phyloP scores from a whole-genome alignment of 2,113 vertebrate species.

The Phycodurus eques region DNA sequence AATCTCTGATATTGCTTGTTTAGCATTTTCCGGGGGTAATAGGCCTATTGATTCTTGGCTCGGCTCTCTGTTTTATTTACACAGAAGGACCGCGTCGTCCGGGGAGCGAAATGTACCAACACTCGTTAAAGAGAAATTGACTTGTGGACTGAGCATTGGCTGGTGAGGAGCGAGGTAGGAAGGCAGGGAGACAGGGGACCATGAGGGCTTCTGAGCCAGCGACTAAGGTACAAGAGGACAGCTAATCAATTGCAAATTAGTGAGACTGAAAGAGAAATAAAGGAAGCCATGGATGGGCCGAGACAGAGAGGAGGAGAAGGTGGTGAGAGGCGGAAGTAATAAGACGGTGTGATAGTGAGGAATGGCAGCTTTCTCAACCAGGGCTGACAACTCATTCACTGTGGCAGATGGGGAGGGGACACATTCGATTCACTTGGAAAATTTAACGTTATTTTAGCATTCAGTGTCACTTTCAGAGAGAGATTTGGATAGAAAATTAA shows the following conservation, averaged over 20 bases:
- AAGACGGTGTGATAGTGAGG: constrained; percentile 47
- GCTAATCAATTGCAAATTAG: constrained; percentile 90
- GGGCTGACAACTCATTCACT: constrained; percentile 56
- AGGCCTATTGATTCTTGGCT: constrained; percentile 91
- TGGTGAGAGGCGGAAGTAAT: constrained; percentile 57
- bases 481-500: constrained; percentile 1
- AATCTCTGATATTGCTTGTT: constrained; percentile 98
- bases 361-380: constrained; percentile 47
- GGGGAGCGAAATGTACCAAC: constrained; percentile 89
- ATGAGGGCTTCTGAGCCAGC: constrained; percentile 28
- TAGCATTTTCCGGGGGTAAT: constrained; percentile 99
- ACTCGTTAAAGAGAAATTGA: constrained; percentile 97
- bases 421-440: constrained; percentile 28
- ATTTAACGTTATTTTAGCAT: constrained; percentile 19
- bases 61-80: constrained; percentile 81
- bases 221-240: constrained; percentile 74
- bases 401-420: constrained; percentile 21
- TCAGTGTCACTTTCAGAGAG: background rate
- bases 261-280: constrained; percentile 58
- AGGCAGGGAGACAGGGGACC: background rate
- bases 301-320: constrained; percentile 32
- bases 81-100: constrained; percentile 90
- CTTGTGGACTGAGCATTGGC: constrained; percentile 75
- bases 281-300: constrained; percentile 40
- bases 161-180: background rate